Evolutionary conservation across 1,140 invertebrate species (phyloP), one percentile per base, ranked within the genome.

Genomic region (Papilio machaon): DNA sequence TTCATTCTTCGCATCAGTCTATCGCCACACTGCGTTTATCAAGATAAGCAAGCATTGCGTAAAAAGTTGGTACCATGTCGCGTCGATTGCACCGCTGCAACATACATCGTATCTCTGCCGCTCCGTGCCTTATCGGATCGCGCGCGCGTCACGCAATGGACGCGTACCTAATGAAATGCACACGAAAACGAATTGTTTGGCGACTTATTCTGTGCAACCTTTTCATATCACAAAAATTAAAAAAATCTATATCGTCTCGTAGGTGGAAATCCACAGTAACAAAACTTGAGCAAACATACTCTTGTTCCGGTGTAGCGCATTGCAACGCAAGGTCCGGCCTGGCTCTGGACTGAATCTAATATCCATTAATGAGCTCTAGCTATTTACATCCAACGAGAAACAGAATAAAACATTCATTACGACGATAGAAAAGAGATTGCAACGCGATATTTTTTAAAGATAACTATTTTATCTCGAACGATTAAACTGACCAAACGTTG

Each of bases 1-100:
- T 70, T 13, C 30, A 11, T 35, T 67, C 60, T 15, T 70, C 64
- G 13, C 64, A 11, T 13, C 13, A 70, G 30, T 38, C 35, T 70
- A 70, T 70, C 30, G 30, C 13, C 64, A 13, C 64, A 10, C 11
- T 70, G 64, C 30, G 30, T 70, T 2, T 15, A 70, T 35, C 30
- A 5, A 70, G 64, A 70, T 70, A 70, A 67, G 23, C 11, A 30
- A 35, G 6, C 13, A 35, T 70, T 70, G 30, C 43, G 7, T 76
- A 76, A 67, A 43, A 52, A 30, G 23, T 73, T 77, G 19, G 79
- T n/a, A 73, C 19, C 15, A 73, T 30, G 67, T 54, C 58, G 58
- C 15, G 73, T 54, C 67, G 77, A 49, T 80, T 82, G 67, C 79
- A 73, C n/a, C 60, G 74, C 73, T 70, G 78, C 78, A 30, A 60